Percentiles rank a stretch among this genome's conserved stretches.
Evolutionary conservation across 2,797 vertebrate genomes (phyloP).

Genomic region (Myiotriccus ornatus): DNA sequence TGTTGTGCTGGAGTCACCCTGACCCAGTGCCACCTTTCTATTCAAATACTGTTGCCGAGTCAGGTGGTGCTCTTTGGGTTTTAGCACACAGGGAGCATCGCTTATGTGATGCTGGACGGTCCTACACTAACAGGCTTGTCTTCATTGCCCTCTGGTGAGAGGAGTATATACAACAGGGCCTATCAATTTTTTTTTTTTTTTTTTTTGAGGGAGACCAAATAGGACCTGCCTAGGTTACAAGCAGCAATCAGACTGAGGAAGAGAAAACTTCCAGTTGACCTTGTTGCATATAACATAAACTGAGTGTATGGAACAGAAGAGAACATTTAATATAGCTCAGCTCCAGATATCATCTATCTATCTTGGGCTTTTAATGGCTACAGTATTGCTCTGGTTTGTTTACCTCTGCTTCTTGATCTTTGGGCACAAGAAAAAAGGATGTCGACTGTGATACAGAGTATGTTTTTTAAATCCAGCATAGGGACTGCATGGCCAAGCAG

Average conservation of each 20-base stretch:
- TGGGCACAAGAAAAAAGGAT: neutral
- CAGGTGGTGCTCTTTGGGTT: slow-evolving; percentile 6
- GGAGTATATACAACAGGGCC: neutral
- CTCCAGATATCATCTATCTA: neutral
- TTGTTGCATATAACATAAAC: neutral
- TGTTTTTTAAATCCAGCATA: neutral
- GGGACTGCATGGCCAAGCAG: neutral
- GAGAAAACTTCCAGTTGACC: neutral
- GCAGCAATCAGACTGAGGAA: neutral
- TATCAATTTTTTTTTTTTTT: neutral
- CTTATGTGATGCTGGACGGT: neutral
- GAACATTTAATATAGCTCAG: neutral
- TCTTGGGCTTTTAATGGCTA: neutral
- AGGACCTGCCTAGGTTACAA: neutral
- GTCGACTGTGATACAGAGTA: neutral
- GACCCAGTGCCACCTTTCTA: slow-evolving; percentile 42
- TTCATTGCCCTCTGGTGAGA: slow-evolving; percentile 60
- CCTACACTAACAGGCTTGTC: neutral
- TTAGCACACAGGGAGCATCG: neutral
- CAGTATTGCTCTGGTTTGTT: neutral
- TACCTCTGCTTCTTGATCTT: neutral
- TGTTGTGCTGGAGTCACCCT: slow-evolving; percentile 40
- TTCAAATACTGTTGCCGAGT: neutral
- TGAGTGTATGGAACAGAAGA: neutral
- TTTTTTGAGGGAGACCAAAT: neutral